Evolutionary conservation across 2,888 invertebrate species (phyloP), one percentile per base, ranked within the genome.

Genomic region (Athetis lepigone): DNA sequence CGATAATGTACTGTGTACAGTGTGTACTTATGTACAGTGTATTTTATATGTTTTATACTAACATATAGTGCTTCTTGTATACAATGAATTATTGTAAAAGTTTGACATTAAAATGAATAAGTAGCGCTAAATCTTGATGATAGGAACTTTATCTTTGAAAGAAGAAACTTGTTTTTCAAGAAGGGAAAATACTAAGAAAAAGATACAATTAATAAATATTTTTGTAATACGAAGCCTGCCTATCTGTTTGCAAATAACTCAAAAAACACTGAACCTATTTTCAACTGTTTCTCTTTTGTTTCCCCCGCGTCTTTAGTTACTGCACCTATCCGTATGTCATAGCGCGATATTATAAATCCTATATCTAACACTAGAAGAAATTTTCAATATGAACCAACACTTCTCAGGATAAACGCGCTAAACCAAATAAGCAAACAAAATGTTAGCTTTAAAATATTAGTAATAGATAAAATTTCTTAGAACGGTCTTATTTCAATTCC

Each of bases 1-100:
- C 51, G 71, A 79, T 81, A 79, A 77, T 69, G 27, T 68, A 18
- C 39, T 36, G 57, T 65, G 47, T 65, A 52, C 52, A 50, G 13
- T 33, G n/a, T 55, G 47, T 52, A 23, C 16, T 25, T 18, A 6
- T 42, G 3, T 42, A 59, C 59, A 58, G 33, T 61, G 45, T 33
- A 11, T 27, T 9, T 67, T 42, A 49, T 23, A 45, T 50, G 37
- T 56, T 59, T 46, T 33, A 50, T 59, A 59, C 45, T n/a, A n/a
- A n/a, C n/a, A n/a, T 29, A 43, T 52, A 23, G 39, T 16, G 4
- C 19, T 19, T 52, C 37, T 33, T 39, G 13, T 45, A 40, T 50
- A 39, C 23, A 50, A 50, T 40, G 21, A 69, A 36, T 27, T 40
- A 60, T 50, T 60, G 6, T 46, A 18, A 46, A 40, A 60, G 33